These are phyloP conservation scores for Aquatica leii DNA, from an alignment of 2,888 invertebrate genomes.

Conservation along the genomic window DNA sequence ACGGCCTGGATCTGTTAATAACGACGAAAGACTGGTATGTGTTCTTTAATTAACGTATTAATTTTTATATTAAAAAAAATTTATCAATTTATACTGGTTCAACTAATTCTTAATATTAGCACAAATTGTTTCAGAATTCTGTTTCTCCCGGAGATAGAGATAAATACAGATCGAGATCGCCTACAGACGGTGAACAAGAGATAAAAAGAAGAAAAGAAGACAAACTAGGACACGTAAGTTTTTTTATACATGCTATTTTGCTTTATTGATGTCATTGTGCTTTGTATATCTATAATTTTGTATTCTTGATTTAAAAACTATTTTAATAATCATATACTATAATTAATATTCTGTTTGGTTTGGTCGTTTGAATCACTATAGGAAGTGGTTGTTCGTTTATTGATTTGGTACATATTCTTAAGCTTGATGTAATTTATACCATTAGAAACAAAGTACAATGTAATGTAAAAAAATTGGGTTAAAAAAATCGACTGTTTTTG, in stretches of 20 bases:
- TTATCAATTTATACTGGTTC: neutral
- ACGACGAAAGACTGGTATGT: conserved; percentile 60
- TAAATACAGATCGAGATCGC: conserved; percentile 83
- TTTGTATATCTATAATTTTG: too few relatives aligned
- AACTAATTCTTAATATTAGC: conserved; percentile 8
- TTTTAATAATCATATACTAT: too few relatives aligned
- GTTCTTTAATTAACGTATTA: conserved; percentile 11
- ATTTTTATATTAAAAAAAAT: neutral
- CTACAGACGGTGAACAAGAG: conserved; percentile 71
- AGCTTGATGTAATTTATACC: too few relatives aligned
- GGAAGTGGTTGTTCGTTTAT: too few relatives aligned
- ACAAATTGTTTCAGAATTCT: conserved; percentile 72
- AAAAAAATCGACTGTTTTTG: too few relatives aligned
- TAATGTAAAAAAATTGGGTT: too few relatives aligned
- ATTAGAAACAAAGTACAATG: too few relatives aligned
- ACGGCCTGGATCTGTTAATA: conserved; percentile 56
- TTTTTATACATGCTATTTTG: neutral
- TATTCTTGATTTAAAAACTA: too few relatives aligned
- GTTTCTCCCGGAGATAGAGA: conserved; percentile 86
- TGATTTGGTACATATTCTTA: too few relatives aligned
- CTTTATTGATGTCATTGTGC: too few relatives aligned
- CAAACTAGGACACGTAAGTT: conserved; percentile 81
- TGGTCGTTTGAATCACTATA: too few relatives aligned
- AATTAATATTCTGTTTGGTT: too few relatives aligned
- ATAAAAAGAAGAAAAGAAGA: conserved; percentile 84